Evolutionary conservation across 2,888 invertebrate species (phyloP).

Genomic region (Crocallis elinguaria): DNA sequence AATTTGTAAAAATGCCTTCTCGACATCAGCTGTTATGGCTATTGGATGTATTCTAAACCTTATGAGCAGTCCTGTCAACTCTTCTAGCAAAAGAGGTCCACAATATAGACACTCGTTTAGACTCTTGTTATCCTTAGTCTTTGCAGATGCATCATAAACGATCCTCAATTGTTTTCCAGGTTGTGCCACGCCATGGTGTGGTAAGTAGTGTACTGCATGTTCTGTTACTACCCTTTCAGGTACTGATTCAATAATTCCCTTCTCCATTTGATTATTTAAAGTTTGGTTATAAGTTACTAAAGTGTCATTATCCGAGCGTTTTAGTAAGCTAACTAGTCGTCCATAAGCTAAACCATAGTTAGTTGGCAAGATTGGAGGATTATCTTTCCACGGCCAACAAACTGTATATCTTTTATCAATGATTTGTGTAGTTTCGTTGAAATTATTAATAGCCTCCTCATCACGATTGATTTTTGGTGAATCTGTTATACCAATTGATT

Average conservation of each 20-base stretch:
- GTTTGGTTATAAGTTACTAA: not conserved
- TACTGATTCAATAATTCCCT: not conserved
- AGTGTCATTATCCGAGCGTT: slow-evolving; percentile 4
- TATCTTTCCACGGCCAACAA: slow-evolving; percentile 33
- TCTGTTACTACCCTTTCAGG: not conserved
- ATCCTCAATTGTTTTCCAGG: slow-evolving; percentile 21
- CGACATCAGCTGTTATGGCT: too few species aligned
- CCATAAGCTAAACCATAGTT: slow-evolving; percentile 33
- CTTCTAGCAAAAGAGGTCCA: slow-evolving; percentile 39
- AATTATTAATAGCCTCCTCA: slow-evolving; percentile 29
- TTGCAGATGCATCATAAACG: slow-evolving; percentile 37
- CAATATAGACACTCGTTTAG: slow-evolving; percentile 40
- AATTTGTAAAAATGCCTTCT: slow-evolving; percentile 42
- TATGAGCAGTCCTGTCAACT: slow-evolving; percentile 36
- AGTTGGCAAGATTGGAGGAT: slow-evolving; percentile 23
- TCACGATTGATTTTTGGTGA: slow-evolving; percentile 4
- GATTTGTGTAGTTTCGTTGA: slow-evolving; percentile 24
- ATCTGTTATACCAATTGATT: too few species aligned
- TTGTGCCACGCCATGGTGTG: slow-evolving; percentile 24
- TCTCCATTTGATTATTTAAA: not conserved
- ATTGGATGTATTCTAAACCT: slow-evolving; percentile 39
- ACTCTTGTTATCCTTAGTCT: slow-evolving; percentile 29
- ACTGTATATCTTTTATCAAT: slow-evolving; percentile 24
- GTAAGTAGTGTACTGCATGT: slow-evolving; percentile 29
- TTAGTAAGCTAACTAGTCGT: slow-evolving; percentile 18